Base-by-base conservation (phyloP, 2,113 vertebrate genomes). In the Myotis yumanensis region DNA sequence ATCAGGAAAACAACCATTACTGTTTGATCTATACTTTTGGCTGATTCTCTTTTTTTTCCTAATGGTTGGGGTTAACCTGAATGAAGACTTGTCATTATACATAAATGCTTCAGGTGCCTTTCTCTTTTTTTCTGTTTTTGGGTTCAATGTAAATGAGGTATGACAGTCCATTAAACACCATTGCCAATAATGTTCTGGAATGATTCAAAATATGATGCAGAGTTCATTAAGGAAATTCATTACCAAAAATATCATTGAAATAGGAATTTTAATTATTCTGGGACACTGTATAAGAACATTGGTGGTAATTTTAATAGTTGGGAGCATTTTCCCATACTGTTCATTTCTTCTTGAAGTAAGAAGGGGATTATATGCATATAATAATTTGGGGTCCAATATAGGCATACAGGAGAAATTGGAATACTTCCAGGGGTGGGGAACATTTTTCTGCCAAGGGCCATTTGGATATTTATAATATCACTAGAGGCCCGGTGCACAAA, bases 131-230 rank as follows among this genome's bases (percentile, higher is more conserved):
- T 96, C 82, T 86, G 0, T 0, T 96, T 98, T 97, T 86, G 88
- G 57, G 76, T 94, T 97, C 89, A 94, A 80, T 88, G 71, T 96
- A 96, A 98, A 96, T 96, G 94, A 97, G 80, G 35, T 97, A 32
- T 86, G 59, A 86, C 57, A 73, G 86, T 96, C 93, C 92, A 93
- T 97, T 97, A 90, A 96, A 90, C 64, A 95, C 35, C 81, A 72
- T 90, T 97, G 46, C 95, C 96, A 97, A 3, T 96, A 88, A 96
- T 94, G 30, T 82, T 89, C 37, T 85, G 40, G 54, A 79, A 86
- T 86, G 25, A 87, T 54, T 85, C 86, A 30, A 81, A 95, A 85
- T 87, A 75, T 88, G 23, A 86, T 81, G 11, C 30, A 90, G 57
- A 25, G 25, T 82, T 89, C 94, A 71, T 89, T 89, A 76, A 76